Evolutionary conservation across 2,113 vertebrate genomes (phyloP).

Genomic region (Misgurnus mizolepis): DNA sequence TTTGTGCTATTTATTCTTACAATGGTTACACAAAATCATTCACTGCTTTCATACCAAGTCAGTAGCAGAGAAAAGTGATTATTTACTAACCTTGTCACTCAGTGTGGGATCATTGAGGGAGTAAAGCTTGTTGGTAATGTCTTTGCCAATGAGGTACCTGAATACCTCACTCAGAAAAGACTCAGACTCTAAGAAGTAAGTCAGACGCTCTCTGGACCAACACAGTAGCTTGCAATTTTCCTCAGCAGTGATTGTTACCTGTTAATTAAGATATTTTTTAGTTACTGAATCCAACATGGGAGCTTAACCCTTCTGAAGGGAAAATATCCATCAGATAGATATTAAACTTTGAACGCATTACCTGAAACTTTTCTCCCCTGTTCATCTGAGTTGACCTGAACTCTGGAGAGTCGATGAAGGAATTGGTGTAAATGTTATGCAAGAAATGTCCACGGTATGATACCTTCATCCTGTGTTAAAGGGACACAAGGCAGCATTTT

Average conservation of each 20-base stretch:
- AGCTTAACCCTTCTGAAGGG: too few relatives aligned
- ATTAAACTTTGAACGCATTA: conserved; percentile 60
- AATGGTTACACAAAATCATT: too few relatives aligned
- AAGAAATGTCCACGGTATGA: conserved; percentile 97
- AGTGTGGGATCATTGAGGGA: conserved; percentile 95
- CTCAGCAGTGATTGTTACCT: conserved; percentile 94
- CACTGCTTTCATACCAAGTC: neutral
- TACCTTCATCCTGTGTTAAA: conserved; percentile 93
- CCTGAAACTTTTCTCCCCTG: conserved; percentile 96
- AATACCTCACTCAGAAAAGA: conserved; percentile 96
- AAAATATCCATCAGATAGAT: neutral
- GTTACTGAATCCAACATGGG: too few relatives aligned
- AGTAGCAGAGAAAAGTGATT: neutral
- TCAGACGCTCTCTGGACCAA: conserved; percentile 95
- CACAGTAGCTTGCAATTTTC: conserved; percentile 95
- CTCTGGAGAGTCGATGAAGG: conserved; percentile 98
- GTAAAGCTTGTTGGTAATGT: conserved; percentile 98
- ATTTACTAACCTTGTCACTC: conserved; percentile 87
- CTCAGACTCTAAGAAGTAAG: conserved; percentile 93
- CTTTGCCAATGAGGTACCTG: conserved; percentile 95
- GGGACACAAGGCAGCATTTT: too few relatives aligned
- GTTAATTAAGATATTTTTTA: conserved; percentile 1
- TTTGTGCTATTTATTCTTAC: too few relatives aligned
- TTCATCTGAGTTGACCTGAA: conserved; percentile 96
- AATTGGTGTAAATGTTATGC: conserved; percentile 97